Percentiles rank a stretch among this genome's conserved stretches.
Evolutionary conservation across 2,888 invertebrate genomes (phyloP).

Genomic region (Gisinianus flammeolus): DNA sequence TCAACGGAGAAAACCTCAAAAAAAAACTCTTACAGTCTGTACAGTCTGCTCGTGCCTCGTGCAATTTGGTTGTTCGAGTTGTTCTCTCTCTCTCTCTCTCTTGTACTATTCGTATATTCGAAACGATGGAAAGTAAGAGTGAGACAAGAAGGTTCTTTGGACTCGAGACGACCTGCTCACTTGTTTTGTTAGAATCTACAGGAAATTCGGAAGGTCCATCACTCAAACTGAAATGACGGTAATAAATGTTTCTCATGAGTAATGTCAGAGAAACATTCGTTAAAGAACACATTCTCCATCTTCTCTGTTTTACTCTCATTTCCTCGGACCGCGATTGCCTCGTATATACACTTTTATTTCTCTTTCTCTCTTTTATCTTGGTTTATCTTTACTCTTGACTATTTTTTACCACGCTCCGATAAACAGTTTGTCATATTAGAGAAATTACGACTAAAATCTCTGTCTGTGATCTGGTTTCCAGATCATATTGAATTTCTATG

Average conservation of each 20-base stretch:
- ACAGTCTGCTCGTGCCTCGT: no score
- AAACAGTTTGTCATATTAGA: constrained; percentile 8
- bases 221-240: constrained; percentile 39
- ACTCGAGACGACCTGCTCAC: background rate
- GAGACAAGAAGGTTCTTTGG: background rate
- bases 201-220: constrained; percentile 15
- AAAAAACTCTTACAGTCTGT: no score
- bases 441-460: no score
- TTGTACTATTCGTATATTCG: background rate
- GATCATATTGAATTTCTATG: no score
- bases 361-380: background rate
- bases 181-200: background rate
- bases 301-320: background rate
- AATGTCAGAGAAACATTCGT: constrained; percentile 37
- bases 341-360: constrained; percentile 4
- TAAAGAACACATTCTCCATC: constrained; percentile 10
- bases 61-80: no score
- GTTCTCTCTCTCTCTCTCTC: background rate
- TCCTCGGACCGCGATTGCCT: background rate
- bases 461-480: no score
- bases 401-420: background rate
- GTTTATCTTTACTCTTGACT: background rate
- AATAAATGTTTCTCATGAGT: constrained; percentile 40
- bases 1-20: background rate
- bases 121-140: background rate